Evolutionary conservation across 1,140 invertebrate species (phyloP).

Genomic region (Heliconius congener): DNA sequence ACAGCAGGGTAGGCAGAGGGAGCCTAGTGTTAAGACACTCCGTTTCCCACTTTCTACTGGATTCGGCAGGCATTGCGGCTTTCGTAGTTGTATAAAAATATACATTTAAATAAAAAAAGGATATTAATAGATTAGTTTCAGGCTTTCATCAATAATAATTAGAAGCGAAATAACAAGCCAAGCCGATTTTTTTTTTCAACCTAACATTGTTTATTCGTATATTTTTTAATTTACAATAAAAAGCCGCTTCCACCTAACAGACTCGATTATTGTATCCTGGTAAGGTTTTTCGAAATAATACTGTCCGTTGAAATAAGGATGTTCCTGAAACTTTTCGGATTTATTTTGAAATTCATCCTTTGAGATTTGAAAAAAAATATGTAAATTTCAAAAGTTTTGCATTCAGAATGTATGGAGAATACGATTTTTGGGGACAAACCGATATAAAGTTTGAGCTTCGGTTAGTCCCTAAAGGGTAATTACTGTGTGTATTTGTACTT

Average conservation of each 20-base stretch:
- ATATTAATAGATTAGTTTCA: too few relatives aligned
- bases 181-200: too few relatives aligned
- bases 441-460: background rate
- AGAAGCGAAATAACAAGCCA: too few relatives aligned
- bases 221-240: background rate
- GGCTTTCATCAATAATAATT: too few relatives aligned
- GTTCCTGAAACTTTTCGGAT: constrained; percentile 36
- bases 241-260: constrained; percentile 48
- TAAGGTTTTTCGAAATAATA: constrained; percentile 52
- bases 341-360: constrained; percentile 30
- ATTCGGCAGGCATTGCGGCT: too few relatives aligned
- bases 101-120: too few relatives aligned
- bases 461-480: background rate
- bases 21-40: too few relatives aligned
- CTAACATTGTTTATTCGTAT: background rate
- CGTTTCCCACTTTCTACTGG: too few relatives aligned
- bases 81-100: too few relatives aligned
- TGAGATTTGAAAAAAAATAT: constrained; percentile 17
- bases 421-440: background rate
- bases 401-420: constrained; percentile 24
- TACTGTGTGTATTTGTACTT: background rate
- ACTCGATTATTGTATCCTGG: constrained; percentile 51
- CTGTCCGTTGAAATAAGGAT: constrained; percentile 50
- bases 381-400: constrained; percentile 24
- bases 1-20: too few relatives aligned